Base-by-base conservation (phyloP, 37 sponge, comb jelly and placozoan species). In the Mnemiopsis leidyi region DNA sequence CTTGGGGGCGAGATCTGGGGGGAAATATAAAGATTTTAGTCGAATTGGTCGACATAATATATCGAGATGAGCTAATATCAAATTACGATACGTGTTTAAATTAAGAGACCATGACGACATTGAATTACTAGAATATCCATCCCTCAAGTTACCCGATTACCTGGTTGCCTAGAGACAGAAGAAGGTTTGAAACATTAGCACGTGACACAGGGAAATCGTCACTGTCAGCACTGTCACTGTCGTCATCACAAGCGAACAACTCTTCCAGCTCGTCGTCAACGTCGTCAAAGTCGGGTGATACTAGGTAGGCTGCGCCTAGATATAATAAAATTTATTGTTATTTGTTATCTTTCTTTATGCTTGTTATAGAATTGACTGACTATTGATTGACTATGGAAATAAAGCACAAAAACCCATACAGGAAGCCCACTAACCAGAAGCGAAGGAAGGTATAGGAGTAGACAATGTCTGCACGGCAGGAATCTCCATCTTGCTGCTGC, bases 141-240 rank as follows among this genome's bases (percentile, higher is more conserved):
- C n/a, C n/a, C n/a, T n/a, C n/a, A 48, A 13, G 61, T 48, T 18
- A 13, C 61, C 61, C 13, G 61, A 5, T 48, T 48, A 85, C 90
- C 48, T 85, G 90, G 61, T 26, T 85, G 25, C 90, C 29, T 13
- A 85, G 90, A 2, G 61, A 40, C 1, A 85, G 32, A 23, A 85
- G 48, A 1, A 85, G 32, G 26, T 85, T 85, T 39, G 90, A 85
- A 28, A 85, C 90, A 23, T 85, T 85, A 21, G 0, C 90, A 0
- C 90, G 24, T 1, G 90, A 39, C 0, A 85, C 28, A 33, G 90
- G 90, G 24, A 85, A 85, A 37, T 85, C 90, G 39, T 85, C 90
- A 85, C 90, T 85, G 90, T 85, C 90, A 85, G 90, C 90, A 39
- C 90, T 85, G 90, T 85, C 90, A 39, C 90, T 85, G 90, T 85